These are phyloP conservation scores for Nerophis lumbriciformis DNA, from an alignment of 2,113 vertebrate genomes.

Conservation along the genomic window DNA sequence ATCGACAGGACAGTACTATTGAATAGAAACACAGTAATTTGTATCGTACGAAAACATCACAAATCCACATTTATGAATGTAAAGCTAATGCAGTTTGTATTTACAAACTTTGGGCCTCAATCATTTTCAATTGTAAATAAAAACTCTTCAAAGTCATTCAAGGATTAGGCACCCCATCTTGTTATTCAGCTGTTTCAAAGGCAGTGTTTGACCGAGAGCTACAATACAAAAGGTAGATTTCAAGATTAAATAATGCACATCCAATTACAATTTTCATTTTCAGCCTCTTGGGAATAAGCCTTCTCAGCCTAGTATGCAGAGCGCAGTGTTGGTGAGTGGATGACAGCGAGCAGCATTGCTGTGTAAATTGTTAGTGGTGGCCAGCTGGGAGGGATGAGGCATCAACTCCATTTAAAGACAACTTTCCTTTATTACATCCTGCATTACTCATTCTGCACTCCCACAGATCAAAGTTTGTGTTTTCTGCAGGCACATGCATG, in stretches of 20 bases:
- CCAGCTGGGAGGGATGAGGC: conserved; percentile 34
- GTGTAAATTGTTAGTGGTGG: conserved; percentile 25
- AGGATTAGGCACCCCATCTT: conserved; percentile 5
- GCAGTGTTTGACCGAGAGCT: conserved; percentile 26
- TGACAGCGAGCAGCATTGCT: conserved; percentile 13
- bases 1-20: no score
- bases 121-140: neutral
- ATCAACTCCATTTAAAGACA: conserved; percentile 59
- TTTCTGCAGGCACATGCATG: conserved; percentile 21
- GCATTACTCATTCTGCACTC: conserved; percentile 62
- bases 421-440: conserved; percentile 45
- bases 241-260: conserved; percentile 38
- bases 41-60: neutral
- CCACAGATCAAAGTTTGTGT: conserved; percentile 52
- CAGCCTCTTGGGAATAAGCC: conserved; percentile 29
- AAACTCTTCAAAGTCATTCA: conserved; percentile 1
- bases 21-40: neutral
- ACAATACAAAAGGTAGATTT: conserved; percentile 35
- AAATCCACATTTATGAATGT: neutral
- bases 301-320: conserved; percentile 6
- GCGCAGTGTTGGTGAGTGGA: conserved; percentile 23
- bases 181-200: conserved; percentile 14
- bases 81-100: neutral
- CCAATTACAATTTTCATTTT: conserved; percentile 44
- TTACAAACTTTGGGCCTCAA: no score